Conservation (phyloP, 1,140 invertebrate species). For the Bombus picipes region DNA sequence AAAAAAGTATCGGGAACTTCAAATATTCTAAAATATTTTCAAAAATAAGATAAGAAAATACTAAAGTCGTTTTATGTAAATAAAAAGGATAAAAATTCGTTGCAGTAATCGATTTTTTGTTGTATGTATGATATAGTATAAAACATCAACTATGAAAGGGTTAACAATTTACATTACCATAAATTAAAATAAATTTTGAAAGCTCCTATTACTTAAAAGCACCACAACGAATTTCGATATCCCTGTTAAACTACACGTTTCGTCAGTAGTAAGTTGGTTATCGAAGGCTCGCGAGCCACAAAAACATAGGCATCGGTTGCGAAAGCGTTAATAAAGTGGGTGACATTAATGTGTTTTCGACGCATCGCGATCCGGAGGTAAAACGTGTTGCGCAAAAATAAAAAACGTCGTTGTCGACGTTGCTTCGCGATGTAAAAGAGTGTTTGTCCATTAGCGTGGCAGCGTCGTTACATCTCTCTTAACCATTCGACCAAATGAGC, state of each 20-base stretch:
- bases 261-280: no score
- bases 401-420: not conserved
- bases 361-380: not conserved
- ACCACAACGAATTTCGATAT: no score
- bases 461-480: slow-evolving; percentile 1
- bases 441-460: slow-evolving; percentile 20
- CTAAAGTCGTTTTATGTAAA: no score
- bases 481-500: not conserved
- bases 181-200: not conserved
- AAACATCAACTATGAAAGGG: not conserved
- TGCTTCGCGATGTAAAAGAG: not conserved
- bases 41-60: no score
- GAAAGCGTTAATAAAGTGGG: slow-evolving; percentile 12
- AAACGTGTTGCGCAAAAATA: not conserved
- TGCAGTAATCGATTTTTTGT: not conserved
- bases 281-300: no score
- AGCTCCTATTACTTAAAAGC: not conserved
- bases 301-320: not conserved
- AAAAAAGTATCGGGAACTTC: no score
- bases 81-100: not conserved
- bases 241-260: no score
- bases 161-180: not conserved
- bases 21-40: no score
- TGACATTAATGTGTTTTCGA: no score
- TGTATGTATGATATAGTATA: no score